These are phyloP conservation scores for Numenius phaeopus DNA, from an alignment of 2,797 vertebrate genomes.

Conservation along the genomic window DNA sequence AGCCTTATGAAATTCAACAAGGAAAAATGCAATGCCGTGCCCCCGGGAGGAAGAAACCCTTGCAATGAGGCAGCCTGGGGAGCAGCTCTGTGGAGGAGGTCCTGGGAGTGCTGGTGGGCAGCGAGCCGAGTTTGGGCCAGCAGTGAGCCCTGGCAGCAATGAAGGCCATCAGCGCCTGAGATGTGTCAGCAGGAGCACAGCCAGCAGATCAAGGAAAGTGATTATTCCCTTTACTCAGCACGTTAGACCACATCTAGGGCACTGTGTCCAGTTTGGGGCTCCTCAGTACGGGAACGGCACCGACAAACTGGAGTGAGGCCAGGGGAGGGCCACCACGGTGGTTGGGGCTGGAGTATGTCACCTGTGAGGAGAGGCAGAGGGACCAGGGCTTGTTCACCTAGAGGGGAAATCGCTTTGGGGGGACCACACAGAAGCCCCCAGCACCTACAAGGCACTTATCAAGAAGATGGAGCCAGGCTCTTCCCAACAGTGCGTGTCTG, in stretches of 20 bases:
- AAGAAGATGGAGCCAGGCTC: not conserved
- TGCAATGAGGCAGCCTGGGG: not conserved
- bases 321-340: rapidly evolving
- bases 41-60: not conserved
- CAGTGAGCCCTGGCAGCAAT: not conserved
- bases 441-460: not conserved
- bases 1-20: slow-evolving; percentile 25
- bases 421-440: not conserved
- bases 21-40: not conserved
- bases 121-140: rapidly evolving
- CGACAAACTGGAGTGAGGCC: rapidly evolving
- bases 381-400: rapidly evolving
- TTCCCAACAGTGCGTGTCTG: rapidly evolving
- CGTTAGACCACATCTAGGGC: not conserved
- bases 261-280: rapidly evolving
- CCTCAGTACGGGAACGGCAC: rapidly evolving
- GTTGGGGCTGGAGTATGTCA: rapidly evolving
- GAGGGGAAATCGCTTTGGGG: not conserved
- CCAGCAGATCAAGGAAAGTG: not conserved
- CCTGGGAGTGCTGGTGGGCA: not conserved
- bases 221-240: not conserved
- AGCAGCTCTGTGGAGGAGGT: not conserved
- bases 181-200: not conserved
- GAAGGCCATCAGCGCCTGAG: not conserved
- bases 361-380: not conserved